Base-by-base conservation (phyloP, 2,797 vertebrate genomes). In the Anomalospiza imberbis region DNA sequence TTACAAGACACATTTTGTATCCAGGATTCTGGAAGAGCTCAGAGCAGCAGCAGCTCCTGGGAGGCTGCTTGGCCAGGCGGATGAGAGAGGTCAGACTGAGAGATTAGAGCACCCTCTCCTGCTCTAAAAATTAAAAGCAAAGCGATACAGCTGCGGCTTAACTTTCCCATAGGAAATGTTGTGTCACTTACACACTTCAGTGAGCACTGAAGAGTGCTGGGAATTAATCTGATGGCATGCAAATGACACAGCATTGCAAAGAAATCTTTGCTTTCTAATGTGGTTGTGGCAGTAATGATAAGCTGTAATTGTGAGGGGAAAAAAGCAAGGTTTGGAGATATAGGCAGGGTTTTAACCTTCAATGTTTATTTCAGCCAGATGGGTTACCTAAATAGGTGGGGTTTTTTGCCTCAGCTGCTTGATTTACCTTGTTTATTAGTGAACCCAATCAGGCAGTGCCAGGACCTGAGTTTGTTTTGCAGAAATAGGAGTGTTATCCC, bases 21-120 rank as follows among this genome's bases (percentile, higher is more conserved):
- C 58, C 55, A 54, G 47, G 36, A 51, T 3, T 6, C 47, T 74
- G 8, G 38, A 72, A 50, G 34, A 74, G 40, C 63, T 88, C 17
- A 3, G 38, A 70, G 54, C 57, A 80, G 68, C 75, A 48, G 84
- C 84, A 34, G 60, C 53, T 91, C 17, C 34, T 60, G 63, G 25
- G 40, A 85, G 47, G 48, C 21, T 72, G 54, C 42, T 73, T 76
- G 77, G 60, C 71, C 80, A 53, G 60, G 77, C 77, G 91, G 90
- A 45, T 70, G 60, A 14, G 21, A 55, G 71, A 92, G 86, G 77
- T 90, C 92, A 79, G 71, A 88, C 31, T 1, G 11, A 96, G 83
- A 78, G 93, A 89, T 79, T 91, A 96, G 89, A 96, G 96, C 96
- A 96, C 95, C 96, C 94, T 91, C 96, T 96, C 84, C 95, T 93